Percentiles rank a stretch among this genome's conserved stretches.
phyloP scores from a whole-genome alignment of 2,888 invertebrate species.

The Monopis laevigella region DNA sequence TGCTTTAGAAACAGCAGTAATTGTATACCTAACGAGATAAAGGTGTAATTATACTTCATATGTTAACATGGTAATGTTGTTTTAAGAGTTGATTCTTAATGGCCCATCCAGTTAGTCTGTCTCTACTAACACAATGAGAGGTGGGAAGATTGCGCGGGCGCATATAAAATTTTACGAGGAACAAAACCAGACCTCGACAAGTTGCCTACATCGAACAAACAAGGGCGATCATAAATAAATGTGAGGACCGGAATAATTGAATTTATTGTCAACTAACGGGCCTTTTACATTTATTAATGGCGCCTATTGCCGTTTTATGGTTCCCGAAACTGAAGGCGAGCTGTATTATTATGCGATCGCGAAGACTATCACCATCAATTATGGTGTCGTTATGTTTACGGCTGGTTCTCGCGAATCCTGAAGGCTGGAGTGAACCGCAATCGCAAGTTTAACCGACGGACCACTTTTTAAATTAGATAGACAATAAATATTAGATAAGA shows the following conservation, averaged over 20 bases:
- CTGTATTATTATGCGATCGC: constrained; percentile 14
- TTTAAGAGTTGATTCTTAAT: no score
- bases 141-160: constrained; percentile 20
- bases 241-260: constrained; percentile 22
- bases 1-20: no score
- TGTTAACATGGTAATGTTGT: no score
- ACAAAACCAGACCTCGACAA: constrained; percentile 12
- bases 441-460: no score
- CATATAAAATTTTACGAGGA: constrained; percentile 27
- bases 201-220: constrained; percentile 20
- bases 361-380: constrained; percentile 10
- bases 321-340: constrained; percentile 13
- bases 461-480: no score
- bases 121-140: neutral
- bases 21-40: no score
- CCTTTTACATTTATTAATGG: constrained; percentile 18
- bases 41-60: no score
- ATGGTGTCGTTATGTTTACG: constrained; percentile 11
- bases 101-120: neutral
- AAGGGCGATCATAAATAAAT: constrained; percentile 12
- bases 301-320: constrained; percentile 14
- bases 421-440: no score
- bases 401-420: constrained; percentile 8
- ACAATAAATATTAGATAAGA: no score
- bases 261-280: constrained; percentile 23